Conservation (phyloP, 2,888 invertebrate genomes). For the Caenorhabditis sp. region DNA sequence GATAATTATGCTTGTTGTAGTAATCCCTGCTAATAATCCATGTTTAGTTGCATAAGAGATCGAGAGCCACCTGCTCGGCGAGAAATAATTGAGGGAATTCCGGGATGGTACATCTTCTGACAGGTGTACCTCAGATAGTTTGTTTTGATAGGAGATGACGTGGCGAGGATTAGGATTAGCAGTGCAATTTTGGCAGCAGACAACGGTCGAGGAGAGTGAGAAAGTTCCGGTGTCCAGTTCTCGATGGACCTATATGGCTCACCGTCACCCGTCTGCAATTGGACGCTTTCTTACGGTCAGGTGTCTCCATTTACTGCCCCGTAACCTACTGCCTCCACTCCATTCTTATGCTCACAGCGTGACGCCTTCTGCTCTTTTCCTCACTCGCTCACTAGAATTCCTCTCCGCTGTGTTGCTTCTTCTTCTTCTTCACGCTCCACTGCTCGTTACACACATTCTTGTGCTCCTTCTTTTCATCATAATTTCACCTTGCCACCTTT, state of each 20-base stretch:
- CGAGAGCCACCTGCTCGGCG: neutral
- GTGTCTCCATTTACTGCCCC: conserved; percentile 22
- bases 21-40: conserved; percentile 7
- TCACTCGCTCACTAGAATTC: neutral
- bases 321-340: conserved; percentile 19
- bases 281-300: conserved; percentile 7
- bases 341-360: conserved; percentile 5
- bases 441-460: conserved; percentile 9
- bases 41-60: neutral
- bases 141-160: neutral
- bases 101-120: too few species aligned
- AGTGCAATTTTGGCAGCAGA: too few species aligned
- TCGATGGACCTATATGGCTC: too few species aligned
- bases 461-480: conserved; percentile 23
- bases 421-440: conserved; percentile 37
- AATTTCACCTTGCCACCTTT: conserved; percentile 24
- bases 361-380: conserved; percentile 17
- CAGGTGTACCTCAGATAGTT: neutral
- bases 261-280: conserved; percentile 5
- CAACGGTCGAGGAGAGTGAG: too few species aligned
- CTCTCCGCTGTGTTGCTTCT: conserved; percentile 2
- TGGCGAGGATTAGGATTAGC: neutral
- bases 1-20: neutral
- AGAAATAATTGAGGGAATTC: conserved; percentile 1
- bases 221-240: too few species aligned